Percentiles rank a stretch among this genome's conserved stretches.
phyloP scores from a whole-genome alignment of 2,888 invertebrate genomes.

The Syritta pipiens region DNA sequence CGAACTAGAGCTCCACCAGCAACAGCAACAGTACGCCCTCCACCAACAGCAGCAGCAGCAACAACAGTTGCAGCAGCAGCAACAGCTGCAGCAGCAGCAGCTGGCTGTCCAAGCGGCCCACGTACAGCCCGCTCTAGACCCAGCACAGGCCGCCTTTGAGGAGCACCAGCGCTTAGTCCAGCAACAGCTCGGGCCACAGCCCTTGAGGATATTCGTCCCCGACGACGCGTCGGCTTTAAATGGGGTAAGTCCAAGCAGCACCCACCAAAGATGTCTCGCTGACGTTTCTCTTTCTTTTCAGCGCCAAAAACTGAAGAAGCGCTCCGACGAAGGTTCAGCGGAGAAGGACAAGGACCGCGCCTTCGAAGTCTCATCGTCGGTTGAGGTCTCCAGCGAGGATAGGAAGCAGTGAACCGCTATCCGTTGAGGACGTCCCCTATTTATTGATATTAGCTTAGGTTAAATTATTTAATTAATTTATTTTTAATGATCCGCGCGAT shows the following conservation, averaged over 20 bases:
- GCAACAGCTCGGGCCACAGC: constrained; percentile 76
- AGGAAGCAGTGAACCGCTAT: constrained; percentile 45
- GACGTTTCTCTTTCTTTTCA: constrained; percentile 58
- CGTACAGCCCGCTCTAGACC: constrained; percentile 60
- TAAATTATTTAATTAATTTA: constrained; percentile 69
- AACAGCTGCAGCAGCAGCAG: constrained; percentile 12
- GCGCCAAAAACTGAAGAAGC: constrained; percentile 74
- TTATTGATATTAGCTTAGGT: constrained; percentile 46
- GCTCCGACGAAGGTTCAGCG: constrained; percentile 70
- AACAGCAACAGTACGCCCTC: constrained; percentile 69
- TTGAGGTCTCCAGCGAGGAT: constrained; percentile 74
- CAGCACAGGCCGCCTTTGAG: constrained; percentile 74
- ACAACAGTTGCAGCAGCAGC: constrained; percentile 24
- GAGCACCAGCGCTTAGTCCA: constrained; percentile 76
- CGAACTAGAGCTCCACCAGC: constrained; percentile 51
- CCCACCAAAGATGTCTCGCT: background rate
- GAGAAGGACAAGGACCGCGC: constrained; percentile 70
- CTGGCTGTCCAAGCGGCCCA: constrained; percentile 13
- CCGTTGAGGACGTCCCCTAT: constrained; percentile 4
- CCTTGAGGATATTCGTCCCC: constrained; percentile 80
- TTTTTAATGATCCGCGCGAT: constrained; percentile 41
- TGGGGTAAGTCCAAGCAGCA: constrained; percentile 32
- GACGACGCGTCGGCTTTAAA: constrained; percentile 76
- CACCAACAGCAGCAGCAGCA: constrained; percentile 66
- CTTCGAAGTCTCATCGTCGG: constrained; percentile 75